phyloP scores from a whole-genome alignment of 2,113 vertebrate genomes.

The Scomber japonicus region DNA sequence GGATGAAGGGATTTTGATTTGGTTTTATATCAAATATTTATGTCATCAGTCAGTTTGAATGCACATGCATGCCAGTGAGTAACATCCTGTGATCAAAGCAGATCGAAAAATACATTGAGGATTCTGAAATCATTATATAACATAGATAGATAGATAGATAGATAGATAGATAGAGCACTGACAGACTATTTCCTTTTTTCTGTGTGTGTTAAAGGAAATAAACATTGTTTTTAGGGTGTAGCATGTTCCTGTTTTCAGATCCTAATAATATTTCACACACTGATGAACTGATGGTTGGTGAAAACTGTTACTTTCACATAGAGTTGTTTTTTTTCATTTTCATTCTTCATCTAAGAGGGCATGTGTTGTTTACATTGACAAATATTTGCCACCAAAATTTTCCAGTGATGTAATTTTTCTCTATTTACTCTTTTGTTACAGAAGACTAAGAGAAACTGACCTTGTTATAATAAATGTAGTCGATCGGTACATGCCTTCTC shows the following conservation, averaged over 20 bases:
- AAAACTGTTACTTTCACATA: no score
- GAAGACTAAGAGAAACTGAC: no score
- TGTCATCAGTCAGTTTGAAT: neutral
- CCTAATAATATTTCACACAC: constrained; percentile 1
- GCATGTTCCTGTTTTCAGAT: constrained; percentile 4
- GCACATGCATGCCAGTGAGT: neutral
- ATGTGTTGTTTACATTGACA: no score
- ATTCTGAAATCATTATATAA: constrained; percentile 2
- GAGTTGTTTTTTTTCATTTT: no score
- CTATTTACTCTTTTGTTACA: no score
- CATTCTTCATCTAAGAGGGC: no score
- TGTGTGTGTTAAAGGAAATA: neutral
- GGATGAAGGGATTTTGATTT: neutral
- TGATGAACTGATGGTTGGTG: neutral
- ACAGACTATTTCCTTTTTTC: neutral
- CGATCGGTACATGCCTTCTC: no score
- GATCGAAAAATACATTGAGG: neutral
- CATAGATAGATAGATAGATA: neutral
- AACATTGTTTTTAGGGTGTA: neutral
- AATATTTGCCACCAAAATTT: no score
- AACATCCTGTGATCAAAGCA: neutral
- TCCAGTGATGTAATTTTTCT: no score
- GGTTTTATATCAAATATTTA: neutral
- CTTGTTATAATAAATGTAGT: no score
- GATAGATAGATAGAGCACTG: neutral